Evolutionary conservation across 2,797 vertebrate species (phyloP), one percentile per base, ranked within the genome.

Genomic region (Gambelia wislizenii): DNA sequence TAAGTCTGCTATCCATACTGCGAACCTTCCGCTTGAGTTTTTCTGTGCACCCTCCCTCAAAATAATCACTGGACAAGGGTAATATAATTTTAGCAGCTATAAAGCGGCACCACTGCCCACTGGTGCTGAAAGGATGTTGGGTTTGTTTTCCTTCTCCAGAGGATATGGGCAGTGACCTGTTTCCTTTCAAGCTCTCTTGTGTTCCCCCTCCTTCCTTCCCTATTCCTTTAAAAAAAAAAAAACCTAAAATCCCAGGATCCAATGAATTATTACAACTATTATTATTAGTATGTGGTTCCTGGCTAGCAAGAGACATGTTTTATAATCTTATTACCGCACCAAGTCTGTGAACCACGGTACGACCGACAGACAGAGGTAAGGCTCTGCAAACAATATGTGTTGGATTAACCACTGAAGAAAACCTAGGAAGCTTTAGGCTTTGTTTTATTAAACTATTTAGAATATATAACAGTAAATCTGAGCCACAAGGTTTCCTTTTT

Each of bases 311-410:
- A 96, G 93, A 93, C 91, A 94, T 94, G 95, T 91, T 97, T 96
- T 96, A 95, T 95, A 95, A 95, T 96, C 95, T 95, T 96, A 96
- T 95, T 95, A 96, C 84, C 74, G 89, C 74, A 93, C 92, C 91
- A 94, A 92, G 86, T 70, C 96, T 94, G 88, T 64, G 90, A 96
- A 94, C 91, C 92, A 89, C 80, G 88, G 86, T 82, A 72, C 1
- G 0, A 95, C 92, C 80, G 0, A 92, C 85, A 90, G 89, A 81
- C 2, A 69, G 86, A 90, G 54, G 42, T 78, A 84, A 89, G 85
- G 90, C 87, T 93, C 85, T 86, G 91, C 30, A 70, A 91, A 94
- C 91, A 91, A 95, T 30, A 49, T 79, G 89, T 42, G 25, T 6
- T 75, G 85, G 84, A 93, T 95, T 95, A 95, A 95, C 92, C 18